phyloP scores from a whole-genome alignment of 1,140 invertebrate species.

The Cotesia chilonis region DNA sequence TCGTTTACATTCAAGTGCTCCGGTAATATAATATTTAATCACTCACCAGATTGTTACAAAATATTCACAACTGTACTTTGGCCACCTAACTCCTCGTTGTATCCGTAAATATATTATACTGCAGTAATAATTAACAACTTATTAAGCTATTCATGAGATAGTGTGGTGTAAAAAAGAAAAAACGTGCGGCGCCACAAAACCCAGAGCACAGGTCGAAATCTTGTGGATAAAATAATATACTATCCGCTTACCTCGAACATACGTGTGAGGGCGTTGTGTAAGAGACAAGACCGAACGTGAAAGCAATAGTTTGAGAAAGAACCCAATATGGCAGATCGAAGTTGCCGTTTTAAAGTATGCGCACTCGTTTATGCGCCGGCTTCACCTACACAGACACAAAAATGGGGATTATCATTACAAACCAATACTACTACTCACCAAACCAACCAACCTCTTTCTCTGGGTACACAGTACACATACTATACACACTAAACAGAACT shows the following conservation, averaged over 20 bases:
- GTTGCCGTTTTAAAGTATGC: conserved; percentile 37
- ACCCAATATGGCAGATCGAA: conserved; percentile 57
- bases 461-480: background rate
- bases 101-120: background rate
- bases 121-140: too few species aligned
- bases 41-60: background rate
- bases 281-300: conserved; percentile 38
- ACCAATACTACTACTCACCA: background rate
- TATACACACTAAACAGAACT: background rate
- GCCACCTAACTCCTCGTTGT: background rate
- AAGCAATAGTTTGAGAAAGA: conserved; percentile 16
- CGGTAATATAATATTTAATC: background rate
- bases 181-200: conserved; percentile 33
- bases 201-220: conserved; percentile 16
- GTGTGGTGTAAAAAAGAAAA: conserved; percentile 28
- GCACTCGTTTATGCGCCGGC: conserved; percentile 31
- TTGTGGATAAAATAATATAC: conserved; percentile 14
- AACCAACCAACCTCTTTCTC: background rate
- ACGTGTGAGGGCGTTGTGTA: conserved; percentile 71
- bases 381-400: background rate
- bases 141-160: too few species aligned
- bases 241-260: conserved; percentile 59
- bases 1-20: conserved; percentile 21
- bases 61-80: background rate
- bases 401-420: background rate